A percentile compares a stretch with the other conserved stretches of the same genome.
Evolutionary conservation across 2,797 vertebrate genomes (phyloP).

Genomic region (Neoniphon sammara): DNA sequence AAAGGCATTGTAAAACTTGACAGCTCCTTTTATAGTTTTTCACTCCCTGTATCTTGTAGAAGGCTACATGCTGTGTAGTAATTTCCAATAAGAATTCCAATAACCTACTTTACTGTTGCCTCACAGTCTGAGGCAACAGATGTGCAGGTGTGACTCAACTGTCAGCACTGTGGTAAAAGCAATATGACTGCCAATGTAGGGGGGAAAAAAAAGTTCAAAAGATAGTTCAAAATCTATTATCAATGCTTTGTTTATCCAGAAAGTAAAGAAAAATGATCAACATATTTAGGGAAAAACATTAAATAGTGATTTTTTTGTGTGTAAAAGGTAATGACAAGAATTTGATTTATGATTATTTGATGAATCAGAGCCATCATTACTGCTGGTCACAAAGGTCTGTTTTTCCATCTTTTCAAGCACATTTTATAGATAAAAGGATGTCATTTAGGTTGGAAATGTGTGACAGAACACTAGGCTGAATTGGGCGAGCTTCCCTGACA

Average conservation of each 20-base stretch:
- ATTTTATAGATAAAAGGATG: not conserved
- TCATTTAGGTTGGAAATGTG: constrained; percentile 14
- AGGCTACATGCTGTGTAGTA: constrained; percentile 8
- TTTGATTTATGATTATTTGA: constrained; percentile 14
- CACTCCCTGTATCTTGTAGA: constrained; percentile 8
- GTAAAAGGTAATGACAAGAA: constrained; percentile 2
- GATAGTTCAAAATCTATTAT: not conserved
- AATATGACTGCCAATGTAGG: constrained; percentile 2
- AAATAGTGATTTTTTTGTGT: not conserved
- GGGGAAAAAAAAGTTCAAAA: constrained; percentile 6
- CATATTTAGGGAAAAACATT: not conserved
- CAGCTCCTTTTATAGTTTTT: not conserved
- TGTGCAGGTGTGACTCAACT: constrained; percentile 70
- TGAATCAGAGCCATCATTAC: not conserved
- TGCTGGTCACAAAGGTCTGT: not conserved
- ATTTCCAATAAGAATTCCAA: constrained; percentile 47
- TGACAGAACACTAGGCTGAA: constrained; percentile 9
- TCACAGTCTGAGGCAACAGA: constrained; percentile 65
- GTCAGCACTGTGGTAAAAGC: constrained; percentile 35
- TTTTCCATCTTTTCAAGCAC: not conserved
- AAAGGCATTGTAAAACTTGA: not conserved
- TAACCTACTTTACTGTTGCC: constrained; percentile 51
- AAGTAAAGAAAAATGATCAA: constrained; percentile 5
- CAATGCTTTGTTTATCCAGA: not conserved
- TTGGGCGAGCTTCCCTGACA: constrained; percentile 17